Percentiles rank a stretch among this genome's conserved stretches.
phyloP scores from a whole-genome alignment of 2,797 vertebrate species.

The Onychomys torridus region DNA sequence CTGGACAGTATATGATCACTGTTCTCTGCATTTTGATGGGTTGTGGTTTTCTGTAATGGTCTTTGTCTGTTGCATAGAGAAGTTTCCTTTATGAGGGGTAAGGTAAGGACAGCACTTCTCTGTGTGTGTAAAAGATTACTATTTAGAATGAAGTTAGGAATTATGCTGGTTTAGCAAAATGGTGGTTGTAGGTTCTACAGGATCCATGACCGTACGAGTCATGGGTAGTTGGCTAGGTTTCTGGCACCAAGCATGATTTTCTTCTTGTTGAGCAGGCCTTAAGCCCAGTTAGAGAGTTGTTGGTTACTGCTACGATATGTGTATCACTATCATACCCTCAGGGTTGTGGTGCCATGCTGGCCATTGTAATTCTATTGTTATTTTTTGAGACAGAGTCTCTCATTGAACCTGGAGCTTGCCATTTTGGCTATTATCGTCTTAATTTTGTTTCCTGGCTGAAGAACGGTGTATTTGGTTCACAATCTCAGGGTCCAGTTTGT shows the following conservation, averaged over 20 bases:
- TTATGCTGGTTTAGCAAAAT: not conserved
- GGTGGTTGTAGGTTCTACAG: not conserved
- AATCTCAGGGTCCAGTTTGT: not conserved
- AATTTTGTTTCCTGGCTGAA: not conserved
- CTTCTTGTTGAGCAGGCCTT: no score
- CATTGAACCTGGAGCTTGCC: not conserved
- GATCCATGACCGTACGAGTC: not conserved
- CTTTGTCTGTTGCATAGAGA: not conserved
- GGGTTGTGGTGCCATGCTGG: not conserved
- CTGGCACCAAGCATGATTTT: not conserved
- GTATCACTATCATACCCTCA: not conserved
- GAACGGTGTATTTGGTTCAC: not conserved
- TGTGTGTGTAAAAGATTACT: not conserved
- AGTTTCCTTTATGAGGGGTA: not conserved
- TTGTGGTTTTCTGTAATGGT: not conserved
- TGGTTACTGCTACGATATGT: not conserved
- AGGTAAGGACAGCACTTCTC: not conserved
- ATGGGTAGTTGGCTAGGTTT: not conserved
- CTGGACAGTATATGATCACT: not conserved
- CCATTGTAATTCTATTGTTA: not conserved
- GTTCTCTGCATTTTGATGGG: not conserved
- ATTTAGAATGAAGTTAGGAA: not conserved
- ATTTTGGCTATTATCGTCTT: not conserved
- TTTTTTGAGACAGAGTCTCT: not conserved
- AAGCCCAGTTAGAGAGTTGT: not conserved